Base-by-base conservation (phyloP, 2,888 invertebrate species). In the Agrotis segetum region DNA sequence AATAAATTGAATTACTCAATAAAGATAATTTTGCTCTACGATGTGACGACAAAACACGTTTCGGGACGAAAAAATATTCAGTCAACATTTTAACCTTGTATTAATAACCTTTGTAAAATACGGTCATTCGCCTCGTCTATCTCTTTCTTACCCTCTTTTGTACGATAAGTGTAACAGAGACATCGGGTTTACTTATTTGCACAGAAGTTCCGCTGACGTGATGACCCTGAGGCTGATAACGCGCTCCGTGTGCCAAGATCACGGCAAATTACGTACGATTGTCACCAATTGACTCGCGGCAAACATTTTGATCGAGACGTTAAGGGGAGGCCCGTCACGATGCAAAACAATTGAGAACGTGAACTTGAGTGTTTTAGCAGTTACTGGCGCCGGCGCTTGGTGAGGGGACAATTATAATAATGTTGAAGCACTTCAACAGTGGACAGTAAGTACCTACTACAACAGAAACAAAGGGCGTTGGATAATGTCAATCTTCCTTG, bases 101-200 rank as follows among this genome's bases (percentile, higher is more conserved):
- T 76, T 84, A 81, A 80, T 87, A 83, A 88, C 85, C 82, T 85
- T 82, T 85, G 83, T 80, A 83, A 86, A 75, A 77, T 70, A 80
- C 79, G 91, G 89, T 90, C 91, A 86, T 90, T 91, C 83, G 85
- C 89, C 91, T 85, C 75, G 46, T 58, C 84, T 85, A 82, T 88
- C 87, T 88, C 87, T 74, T 80, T 90, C 83, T 69, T 81, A 80
- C 87, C 66, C 70, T 73, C 73, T 79, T 73, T 61, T 34, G 52
- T 66, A 55, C 73, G 79, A 85, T 84, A 84, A 67, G 85, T 77
- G 80, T 71, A 82, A 88, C 71, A 74, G 85, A 88, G 85, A 84
- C 74, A 74, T 65, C 55, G 46, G 71, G 58, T 74, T 67, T 64
- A 55, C 66, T 68, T 85, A 80, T 86, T 87, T 83, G 81, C 80